Base-by-base conservation (phyloP, 2,113 vertebrate species). In the Ancistrus triradiatus region DNA sequence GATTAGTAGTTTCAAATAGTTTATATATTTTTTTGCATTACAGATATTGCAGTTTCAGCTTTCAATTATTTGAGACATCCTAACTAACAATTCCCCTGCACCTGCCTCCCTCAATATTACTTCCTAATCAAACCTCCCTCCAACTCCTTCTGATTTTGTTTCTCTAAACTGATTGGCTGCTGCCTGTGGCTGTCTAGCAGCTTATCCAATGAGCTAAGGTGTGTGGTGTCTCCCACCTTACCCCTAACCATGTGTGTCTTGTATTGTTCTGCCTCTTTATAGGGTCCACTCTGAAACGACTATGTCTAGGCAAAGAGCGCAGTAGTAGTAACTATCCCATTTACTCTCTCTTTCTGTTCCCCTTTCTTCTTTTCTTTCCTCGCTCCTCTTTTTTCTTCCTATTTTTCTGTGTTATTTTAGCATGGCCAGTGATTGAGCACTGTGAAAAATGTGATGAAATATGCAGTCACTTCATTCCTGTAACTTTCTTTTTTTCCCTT, bases 221-320 rank as follows among this genome's bases (percentile, higher is more conserved):
- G 84, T 91, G 78, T 78, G 80, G 85, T 88, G 87, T 87, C 77
- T 87, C 73, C 72, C 65, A 79, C 84, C 90, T 42, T 21, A 14
- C 69, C 51, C 70, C 90, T 98, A 97, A 98, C 91, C 85, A 81
- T 93, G 78, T 92, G 46, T 97, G 91, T 97, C 90, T n/a, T 95
- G 88, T 97, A 91, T 92, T 91, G 84, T 95, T 90, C 89, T 94
- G 87, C 92, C 86, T 83, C 21, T 59, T 74, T 24, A 6, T 44
- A 90, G 96, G 96, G 96, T 90, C 95, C 77, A 97, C 96, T 76
- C 84, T 99, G 90, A 98, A 98, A 90, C 90, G 95, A 80, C 89
- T 99, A 78, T 99, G 96, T 90, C 93, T 98, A 75, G 95, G 96
- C 80, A 99, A 99, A 95, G 95, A 98, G 81, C 94, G 94, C 84